Percentiles rank a stretch among this genome's conserved stretches.
Evolutionary conservation across 2,113 vertebrate species (phyloP).

Genomic region (Neomonachus schauinslandi): DNA sequence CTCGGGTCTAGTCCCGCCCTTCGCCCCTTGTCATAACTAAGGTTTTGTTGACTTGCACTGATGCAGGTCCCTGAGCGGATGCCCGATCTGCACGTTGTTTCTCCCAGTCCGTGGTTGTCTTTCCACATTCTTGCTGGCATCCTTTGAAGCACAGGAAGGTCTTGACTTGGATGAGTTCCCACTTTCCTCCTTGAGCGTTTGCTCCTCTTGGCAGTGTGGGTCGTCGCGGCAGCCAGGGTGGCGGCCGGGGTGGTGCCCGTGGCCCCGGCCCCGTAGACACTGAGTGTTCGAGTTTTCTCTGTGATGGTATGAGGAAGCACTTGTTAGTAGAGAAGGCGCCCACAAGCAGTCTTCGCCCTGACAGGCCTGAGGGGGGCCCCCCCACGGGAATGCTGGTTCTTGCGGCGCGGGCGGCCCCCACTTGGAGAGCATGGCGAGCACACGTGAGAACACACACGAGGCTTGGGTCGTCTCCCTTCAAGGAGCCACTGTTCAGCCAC

Average conservation of each 20-base stretch:
- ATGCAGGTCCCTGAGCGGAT: rapidly evolving
- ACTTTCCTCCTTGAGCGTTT: rapidly evolving
- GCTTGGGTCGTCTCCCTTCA: rapidly evolving
- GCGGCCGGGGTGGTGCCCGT: rapidly evolving
- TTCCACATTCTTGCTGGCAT: too few relatives aligned
- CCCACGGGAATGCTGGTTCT: neutral
- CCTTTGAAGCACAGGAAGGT: neutral
- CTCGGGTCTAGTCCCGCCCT: neutral
- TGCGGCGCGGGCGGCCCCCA: rapidly evolving
- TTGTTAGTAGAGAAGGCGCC: rapidly evolving
- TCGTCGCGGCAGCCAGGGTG: neutral
- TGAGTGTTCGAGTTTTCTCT: neutral
- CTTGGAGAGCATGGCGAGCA: neutral
- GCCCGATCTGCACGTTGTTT: rapidly evolving
- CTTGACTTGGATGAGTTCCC: neutral
- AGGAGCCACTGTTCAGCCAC: rapidly evolving
- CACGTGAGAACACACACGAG: rapidly evolving
- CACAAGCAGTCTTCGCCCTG: rapidly evolving
- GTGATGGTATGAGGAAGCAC: neutral
- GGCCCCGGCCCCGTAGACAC: rapidly evolving
- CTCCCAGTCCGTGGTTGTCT: too few relatives aligned
- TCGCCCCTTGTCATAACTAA: rapidly evolving
- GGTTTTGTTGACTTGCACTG: too few relatives aligned
- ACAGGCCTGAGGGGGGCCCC: neutral
- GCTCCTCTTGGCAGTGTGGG: rapidly evolving